Conservation (phyloP, 1,140 invertebrate genomes). For the Anthonomus grandis region DNA sequence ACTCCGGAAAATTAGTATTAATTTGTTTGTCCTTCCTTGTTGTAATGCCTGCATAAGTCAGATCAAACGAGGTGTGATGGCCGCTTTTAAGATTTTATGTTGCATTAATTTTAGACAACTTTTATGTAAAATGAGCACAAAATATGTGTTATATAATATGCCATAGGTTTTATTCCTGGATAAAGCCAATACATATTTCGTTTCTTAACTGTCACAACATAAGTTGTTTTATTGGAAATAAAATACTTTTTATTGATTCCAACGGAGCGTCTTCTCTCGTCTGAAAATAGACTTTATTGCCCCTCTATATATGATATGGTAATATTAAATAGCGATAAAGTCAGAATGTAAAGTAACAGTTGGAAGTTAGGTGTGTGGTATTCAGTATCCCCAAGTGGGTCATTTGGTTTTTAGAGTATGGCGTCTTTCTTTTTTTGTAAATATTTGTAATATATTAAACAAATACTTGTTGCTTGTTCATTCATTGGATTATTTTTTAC, state of each 20-base stretch:
- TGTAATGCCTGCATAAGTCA: background rate
- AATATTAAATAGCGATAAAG: background rate
- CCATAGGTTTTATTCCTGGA: too few species aligned
- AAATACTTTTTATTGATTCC: background rate
- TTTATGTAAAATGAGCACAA: too few species aligned
- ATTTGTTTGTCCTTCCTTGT: slow-evolving; percentile 2
- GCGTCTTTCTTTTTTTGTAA: background rate
- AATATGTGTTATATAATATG: too few species aligned
- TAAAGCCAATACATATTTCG: too few species aligned
- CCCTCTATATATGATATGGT: background rate
- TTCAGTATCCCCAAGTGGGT: background rate
- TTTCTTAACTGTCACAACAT: too few species aligned
- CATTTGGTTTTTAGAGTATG: background rate
- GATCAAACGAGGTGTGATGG: background rate
- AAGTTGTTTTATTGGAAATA: too few species aligned
- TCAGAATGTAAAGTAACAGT: background rate
- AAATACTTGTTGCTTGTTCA: background rate
- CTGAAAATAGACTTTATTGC: too few species aligned
- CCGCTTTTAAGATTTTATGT: background rate
- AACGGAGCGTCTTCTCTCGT: background rate
- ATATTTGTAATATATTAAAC: background rate
- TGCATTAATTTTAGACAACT: too few species aligned
- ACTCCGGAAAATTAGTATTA: background rate
- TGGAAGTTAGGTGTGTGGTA: slow-evolving; percentile 1
- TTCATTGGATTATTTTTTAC: slow-evolving; percentile 40